Conservation (phyloP, 2,113 vertebrate genomes). For the Numida meleagris region DNA sequence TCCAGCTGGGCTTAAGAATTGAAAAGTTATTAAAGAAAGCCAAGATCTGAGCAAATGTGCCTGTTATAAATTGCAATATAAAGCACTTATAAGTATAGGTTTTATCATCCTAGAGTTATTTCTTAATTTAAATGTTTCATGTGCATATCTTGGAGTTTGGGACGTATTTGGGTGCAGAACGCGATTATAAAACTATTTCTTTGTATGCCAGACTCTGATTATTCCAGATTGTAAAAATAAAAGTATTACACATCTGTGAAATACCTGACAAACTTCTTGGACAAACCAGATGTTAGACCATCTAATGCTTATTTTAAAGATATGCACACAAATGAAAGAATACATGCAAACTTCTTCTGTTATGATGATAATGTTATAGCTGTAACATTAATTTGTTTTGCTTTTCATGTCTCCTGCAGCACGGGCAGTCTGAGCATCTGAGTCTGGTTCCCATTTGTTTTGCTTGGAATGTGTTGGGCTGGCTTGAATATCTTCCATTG, state of each 20-base stretch:
- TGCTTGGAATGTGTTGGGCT: not conserved
- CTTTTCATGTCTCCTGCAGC: slow-evolving; percentile 13
- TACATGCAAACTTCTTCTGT: not conserved
- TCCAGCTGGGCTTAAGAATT: slow-evolving; percentile 70
- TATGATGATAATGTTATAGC: not conserved
- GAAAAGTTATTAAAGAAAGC: slow-evolving; percentile 71
- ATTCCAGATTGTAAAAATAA: slow-evolving; percentile 65
- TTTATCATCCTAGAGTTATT: slow-evolving; percentile 72
- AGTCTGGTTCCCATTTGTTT: slow-evolving; percentile 48
- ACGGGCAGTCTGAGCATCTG: not conserved
- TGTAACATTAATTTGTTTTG: slow-evolving; percentile 9
- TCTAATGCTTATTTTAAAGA: slow-evolving; percentile 32
- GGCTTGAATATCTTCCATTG: not conserved
- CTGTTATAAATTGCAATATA: slow-evolving; percentile 65
- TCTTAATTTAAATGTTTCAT: slow-evolving; percentile 70
- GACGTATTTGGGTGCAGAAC: slow-evolving; percentile 58
- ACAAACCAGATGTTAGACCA: slow-evolving; percentile 55
- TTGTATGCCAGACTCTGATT: slow-evolving; percentile 63
- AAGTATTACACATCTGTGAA: slow-evolving; percentile 65
- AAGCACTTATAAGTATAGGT: slow-evolving; percentile 54
- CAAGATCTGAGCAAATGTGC: slow-evolving; percentile 64
- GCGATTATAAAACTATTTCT: slow-evolving; percentile 46
- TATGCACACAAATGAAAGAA: not conserved
- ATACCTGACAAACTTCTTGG: slow-evolving; percentile 61
- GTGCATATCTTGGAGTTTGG: slow-evolving; percentile 55